phyloP scores from a whole-genome alignment of 2,888 invertebrate species.

The Hylaea fasciaria region DNA sequence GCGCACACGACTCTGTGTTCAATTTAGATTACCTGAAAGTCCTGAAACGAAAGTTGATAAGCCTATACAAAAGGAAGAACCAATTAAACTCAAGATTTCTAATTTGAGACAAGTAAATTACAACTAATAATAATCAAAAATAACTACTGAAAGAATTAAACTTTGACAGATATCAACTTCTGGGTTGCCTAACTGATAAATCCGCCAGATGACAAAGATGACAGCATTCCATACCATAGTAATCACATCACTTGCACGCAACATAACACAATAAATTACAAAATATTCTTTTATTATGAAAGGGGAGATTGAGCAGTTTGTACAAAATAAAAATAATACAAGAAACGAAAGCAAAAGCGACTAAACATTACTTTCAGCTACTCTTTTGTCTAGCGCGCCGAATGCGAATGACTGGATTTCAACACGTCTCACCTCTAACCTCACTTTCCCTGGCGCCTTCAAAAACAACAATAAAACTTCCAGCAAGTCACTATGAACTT shows the following conservation, averaged over 20 bases:
- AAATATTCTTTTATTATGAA: no score
- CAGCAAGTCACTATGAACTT: constrained; percentile 69
- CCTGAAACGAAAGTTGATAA: constrained; percentile 16
- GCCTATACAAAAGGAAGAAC: neutral
- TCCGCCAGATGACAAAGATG: no score
- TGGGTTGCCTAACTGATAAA: no score
- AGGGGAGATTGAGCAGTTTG: no score
- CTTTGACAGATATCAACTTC: no score
- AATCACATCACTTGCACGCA: no score
- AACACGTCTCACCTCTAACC: constrained; percentile 66
- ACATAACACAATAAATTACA: no score
- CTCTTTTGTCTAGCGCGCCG: constrained; percentile 40
- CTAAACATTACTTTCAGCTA: constrained; percentile 23
- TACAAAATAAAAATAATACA: neutral
- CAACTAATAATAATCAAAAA: neutral
- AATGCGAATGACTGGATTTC: constrained; percentile 41
- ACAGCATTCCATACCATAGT: no score
- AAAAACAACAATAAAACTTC: constrained; percentile 60
- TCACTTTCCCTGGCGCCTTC: constrained; percentile 68
- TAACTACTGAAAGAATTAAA: neutral
- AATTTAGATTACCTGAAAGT: neutral
- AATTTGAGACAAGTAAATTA: no score
- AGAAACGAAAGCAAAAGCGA: constrained; percentile 27
- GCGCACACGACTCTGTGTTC: constrained; percentile 1
- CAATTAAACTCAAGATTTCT: neutral